phyloP scores from a whole-genome alignment of 2,888 invertebrate genomes.

The Thera britannica region DNA sequence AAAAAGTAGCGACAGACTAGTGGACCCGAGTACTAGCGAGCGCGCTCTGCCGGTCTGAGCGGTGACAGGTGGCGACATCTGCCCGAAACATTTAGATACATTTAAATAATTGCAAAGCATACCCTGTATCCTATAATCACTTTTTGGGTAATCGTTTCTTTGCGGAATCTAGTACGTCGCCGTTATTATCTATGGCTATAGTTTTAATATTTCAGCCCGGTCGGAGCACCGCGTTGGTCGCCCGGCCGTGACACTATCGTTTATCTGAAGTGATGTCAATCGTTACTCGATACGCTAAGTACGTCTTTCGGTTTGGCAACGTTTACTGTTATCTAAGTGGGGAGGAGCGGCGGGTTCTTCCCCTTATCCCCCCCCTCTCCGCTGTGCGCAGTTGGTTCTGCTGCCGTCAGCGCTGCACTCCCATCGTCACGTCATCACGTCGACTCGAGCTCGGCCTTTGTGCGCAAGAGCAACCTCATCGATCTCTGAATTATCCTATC shows the following conservation, averaged over 20 bases:
- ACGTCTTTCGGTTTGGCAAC: conserved; percentile 81
- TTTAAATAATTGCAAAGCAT: conserved; percentile 96
- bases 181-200: conserved; percentile 74
- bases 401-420: conserved; percentile 36
- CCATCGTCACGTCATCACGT: conserved; percentile 26
- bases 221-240: conserved; percentile 48
- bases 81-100: conserved; percentile 86
- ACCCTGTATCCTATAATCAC: conserved; percentile 97
- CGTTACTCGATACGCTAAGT: conserved; percentile 77
- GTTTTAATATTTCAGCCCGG: conserved; percentile 72
- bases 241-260: conserved; percentile 65
- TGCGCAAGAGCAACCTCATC: conserved; percentile 36
- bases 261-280: conserved; percentile 77
- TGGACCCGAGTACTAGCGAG: conserved; percentile 73
- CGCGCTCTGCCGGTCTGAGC: conserved; percentile 45
- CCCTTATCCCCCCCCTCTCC: conserved; percentile 35
- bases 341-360: conserved; percentile 22
- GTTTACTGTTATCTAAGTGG: conserved; percentile 73
- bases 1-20: conserved; percentile 81
- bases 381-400: conserved; percentile 42
- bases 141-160: conserved; percentile 84
- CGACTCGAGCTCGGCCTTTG: conserved; percentile 42
- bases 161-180: conserved; percentile 78
- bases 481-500: conserved; percentile 41
- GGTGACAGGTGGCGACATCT: conserved; percentile 68